Evolutionary conservation across 2,797 vertebrate species (phyloP).

Genomic region (Balearica regulorum): DNA sequence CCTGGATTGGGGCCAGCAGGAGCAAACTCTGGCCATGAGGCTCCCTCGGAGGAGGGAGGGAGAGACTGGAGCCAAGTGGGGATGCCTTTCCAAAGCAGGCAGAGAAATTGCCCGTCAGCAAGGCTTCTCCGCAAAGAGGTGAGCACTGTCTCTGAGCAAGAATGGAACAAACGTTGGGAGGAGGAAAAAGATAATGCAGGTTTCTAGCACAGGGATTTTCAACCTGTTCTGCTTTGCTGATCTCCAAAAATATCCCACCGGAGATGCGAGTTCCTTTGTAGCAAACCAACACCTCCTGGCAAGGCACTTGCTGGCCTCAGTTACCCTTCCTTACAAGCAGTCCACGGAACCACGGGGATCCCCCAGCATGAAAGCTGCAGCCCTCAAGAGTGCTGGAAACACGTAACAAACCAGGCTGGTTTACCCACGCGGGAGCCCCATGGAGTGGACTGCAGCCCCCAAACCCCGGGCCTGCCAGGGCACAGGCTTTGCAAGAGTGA

Average conservation of each 20-base stretch:
- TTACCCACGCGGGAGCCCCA: neutral
- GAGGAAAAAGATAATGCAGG: neutral
- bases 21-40: constrained; percentile 21
- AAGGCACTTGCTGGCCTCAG: neutral
- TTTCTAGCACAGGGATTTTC: constrained; percentile 11
- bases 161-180: neutral
- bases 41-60: neutral
- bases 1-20: neutral
- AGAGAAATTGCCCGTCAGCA: neutral
- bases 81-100: constrained; percentile 17
- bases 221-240: constrained; percentile 9
- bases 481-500: neutral
- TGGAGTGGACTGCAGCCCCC: neutral
- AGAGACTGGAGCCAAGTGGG: neutral
- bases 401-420: neutral
- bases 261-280: neutral
- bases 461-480: neutral
- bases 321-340: constrained; percentile 22
- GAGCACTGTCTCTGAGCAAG: neutral
- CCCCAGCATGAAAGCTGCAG: neutral
- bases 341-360: neutral
- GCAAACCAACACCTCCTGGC: neutral
- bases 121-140: neutral
- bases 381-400: neutral
- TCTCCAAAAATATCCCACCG: neutral